phyloP scores from a whole-genome alignment of 2,888 invertebrate genomes.

The Drosophila maculinotata region DNA sequence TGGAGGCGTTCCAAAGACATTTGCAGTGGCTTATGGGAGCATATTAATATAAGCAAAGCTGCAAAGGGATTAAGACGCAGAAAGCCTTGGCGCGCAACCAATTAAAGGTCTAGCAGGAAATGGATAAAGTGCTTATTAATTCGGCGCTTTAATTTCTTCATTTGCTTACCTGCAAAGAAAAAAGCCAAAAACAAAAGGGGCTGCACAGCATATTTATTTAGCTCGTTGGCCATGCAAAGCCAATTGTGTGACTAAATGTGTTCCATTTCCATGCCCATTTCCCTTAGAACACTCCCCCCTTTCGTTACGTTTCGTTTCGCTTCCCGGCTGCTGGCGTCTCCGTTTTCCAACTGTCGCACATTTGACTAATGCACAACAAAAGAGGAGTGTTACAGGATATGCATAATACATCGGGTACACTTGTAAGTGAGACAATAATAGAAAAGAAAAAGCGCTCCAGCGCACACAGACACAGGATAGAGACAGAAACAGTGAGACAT shows the following conservation, averaged over 20 bases:
- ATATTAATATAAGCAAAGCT: slow-evolving; percentile 56
- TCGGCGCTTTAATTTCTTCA: slow-evolving; percentile 75
- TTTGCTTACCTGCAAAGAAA: slow-evolving; percentile 40
- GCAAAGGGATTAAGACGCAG: slow-evolving; percentile 25
- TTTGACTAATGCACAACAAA: slow-evolving; percentile 82
- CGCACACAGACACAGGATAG: slow-evolving; percentile 38
- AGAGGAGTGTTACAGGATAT: slow-evolving; percentile 82
- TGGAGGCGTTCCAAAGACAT: slow-evolving; percentile 28
- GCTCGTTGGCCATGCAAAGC: slow-evolving; percentile 57
- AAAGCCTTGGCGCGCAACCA: slow-evolving; percentile 30
- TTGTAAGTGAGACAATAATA: slow-evolving; percentile 80
- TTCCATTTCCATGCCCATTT: slow-evolving; percentile 61
- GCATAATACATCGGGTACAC: slow-evolving; percentile 81
- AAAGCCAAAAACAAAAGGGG: slow-evolving; percentile 37
- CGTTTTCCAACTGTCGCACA: slow-evolving; percentile 73
- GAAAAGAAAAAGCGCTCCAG: slow-evolving; percentile 75
- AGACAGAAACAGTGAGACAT: slow-evolving; percentile 16
- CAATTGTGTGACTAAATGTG: slow-evolving; percentile 76
- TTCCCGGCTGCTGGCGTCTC: slow-evolving; percentile 32
- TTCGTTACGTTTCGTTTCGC: slow-evolving; percentile 9
- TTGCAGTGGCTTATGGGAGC: slow-evolving; percentile 50
- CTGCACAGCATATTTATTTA: slow-evolving; percentile 63
- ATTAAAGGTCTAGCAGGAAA: slow-evolving; percentile 50
- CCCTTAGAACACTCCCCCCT: background rate
- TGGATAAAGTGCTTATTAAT: slow-evolving; percentile 74